Base-by-base conservation (phyloP, 2,797 vertebrate species). In the Pagetopsis macropterus region DNA sequence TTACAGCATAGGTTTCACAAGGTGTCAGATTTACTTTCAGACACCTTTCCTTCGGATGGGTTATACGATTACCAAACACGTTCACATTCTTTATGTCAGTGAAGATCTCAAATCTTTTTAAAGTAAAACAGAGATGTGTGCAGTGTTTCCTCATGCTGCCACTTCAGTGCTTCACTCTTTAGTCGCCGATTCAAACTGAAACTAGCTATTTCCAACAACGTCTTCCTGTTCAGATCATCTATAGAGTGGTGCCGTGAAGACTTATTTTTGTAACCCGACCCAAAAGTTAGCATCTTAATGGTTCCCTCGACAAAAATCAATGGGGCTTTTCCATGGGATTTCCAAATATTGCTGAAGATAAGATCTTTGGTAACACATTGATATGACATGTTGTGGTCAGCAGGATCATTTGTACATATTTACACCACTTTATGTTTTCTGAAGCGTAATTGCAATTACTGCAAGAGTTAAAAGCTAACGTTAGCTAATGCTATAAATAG, bases 21-120 rank as follows among this genome's bases (percentile, higher is more conserved):
- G 46, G 49, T 57, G 46, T 66, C 55, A 14, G 41, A 44, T 27
- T 33, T 45, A 63, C 46, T 50, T 59, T 70, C 61, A 69, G 23
- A 55, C 59, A 21, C 19, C 1, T 4, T 13, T 23, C 23, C 13
- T 52, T 5, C 12, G 9, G 27, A 45, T 19, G 19, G n/a, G 27
- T 60, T 17, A 60, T 3, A 69, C 46, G 48, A 59, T 31, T 16
- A n/a, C 9, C 54, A 23, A 37, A 12, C 16, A 41, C 41, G 27
- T 19, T 40, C 27, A 62, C 46, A 56, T 31, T 5, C 14, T 54
- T 48, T 11, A 13, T 43, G 51, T 66, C 2, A 44, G 41, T 9
- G 9, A 49, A 59, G 48, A 23, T 8, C 21, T 16, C 3, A 7
- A 3, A 6, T 23, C 14, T 44, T 60, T 41, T 44, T 11, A 10